These are phyloP conservation scores for Oreochromis spilurus DNA, from an alignment of 2,113 vertebrate genomes.

Conservation along the genomic window DNA sequence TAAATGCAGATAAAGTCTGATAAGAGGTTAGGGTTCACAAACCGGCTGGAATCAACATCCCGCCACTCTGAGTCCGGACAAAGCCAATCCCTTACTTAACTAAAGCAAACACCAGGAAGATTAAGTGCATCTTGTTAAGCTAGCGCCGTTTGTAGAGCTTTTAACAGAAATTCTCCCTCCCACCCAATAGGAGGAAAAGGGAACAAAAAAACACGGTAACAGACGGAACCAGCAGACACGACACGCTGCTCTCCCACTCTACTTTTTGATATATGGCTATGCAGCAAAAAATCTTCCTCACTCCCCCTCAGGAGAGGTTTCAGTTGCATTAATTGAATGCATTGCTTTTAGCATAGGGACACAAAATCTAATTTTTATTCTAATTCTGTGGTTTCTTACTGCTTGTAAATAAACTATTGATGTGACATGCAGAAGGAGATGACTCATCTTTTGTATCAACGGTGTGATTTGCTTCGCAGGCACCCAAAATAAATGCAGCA, in stretches of 20 bases:
- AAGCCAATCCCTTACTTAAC: constrained; percentile 34
- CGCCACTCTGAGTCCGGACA: neutral
- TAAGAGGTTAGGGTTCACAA: constrained; percentile 25
- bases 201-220: neutral
- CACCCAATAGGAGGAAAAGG: neutral
- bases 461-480: constrained; percentile 3
- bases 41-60: constrained; percentile 10
- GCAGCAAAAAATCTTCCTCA: constrained; percentile 21
- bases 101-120: constrained; percentile 50
- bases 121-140: constrained; percentile 43
- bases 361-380: constrained; percentile 44
- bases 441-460: constrained; percentile 32
- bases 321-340: constrained; percentile 6
- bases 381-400: constrained; percentile 15
- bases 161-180: neutral
- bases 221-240: constrained; percentile 4
- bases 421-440: constrained; percentile 33
- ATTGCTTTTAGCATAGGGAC: neutral
- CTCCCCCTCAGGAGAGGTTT: neutral
- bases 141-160: constrained; percentile 1
- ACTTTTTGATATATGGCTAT: constrained; percentile 24
- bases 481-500: constrained; percentile 17
- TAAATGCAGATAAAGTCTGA: constrained; percentile 35
- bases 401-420: constrained; percentile 44
- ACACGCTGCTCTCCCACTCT: constrained; percentile 20